Conservation (phyloP, 2,888 invertebrate species). For the Pediacus dermestoides region DNA sequence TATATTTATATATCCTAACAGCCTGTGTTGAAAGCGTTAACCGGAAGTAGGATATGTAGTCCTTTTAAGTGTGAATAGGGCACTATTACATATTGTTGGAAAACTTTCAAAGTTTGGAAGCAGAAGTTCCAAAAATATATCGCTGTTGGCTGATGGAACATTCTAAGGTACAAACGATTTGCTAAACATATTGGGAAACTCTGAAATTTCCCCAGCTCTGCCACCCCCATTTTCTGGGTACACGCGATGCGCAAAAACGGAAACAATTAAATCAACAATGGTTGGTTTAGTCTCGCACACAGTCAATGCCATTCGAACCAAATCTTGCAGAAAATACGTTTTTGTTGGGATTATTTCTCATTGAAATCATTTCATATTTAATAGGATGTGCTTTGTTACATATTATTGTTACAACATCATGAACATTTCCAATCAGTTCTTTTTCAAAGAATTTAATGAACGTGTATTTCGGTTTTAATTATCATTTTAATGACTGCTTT, state of each 20-base stretch:
- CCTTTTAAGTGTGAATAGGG: conserved; percentile 34
- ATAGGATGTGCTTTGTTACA: conserved; percentile 44
- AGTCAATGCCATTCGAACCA: conserved; percentile 47
- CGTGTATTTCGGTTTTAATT: too few species aligned
- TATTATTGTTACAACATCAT: conserved; percentile 22
- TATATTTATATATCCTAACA: too few species aligned
- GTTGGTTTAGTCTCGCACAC: conserved; percentile 50
- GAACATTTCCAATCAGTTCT: neutral
- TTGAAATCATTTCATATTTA: conserved; percentile 48
- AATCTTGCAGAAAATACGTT: conserved; percentile 52
- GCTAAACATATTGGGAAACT: conserved; percentile 38
- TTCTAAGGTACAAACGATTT: conserved; percentile 1
- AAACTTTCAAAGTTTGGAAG: conserved; percentile 31
- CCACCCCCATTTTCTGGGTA: conserved; percentile 38
- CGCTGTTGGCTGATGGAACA: neutral
- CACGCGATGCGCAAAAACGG: conserved; percentile 49
- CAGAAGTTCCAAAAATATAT: conserved; percentile 28
- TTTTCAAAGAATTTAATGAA: too few species aligned
- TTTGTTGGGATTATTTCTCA: conserved; percentile 47
- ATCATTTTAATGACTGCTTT: too few species aligned
- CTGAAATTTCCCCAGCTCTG: conserved; percentile 32
- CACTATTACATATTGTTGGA: conserved; percentile 34
- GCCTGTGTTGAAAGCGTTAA: conserved; percentile 38
- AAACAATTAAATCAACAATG: conserved; percentile 54
- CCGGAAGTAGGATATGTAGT: conserved; percentile 35